Evolutionary conservation across 2,888 invertebrate genomes (phyloP).

Genomic region (Ennomos fuscantarius): DNA sequence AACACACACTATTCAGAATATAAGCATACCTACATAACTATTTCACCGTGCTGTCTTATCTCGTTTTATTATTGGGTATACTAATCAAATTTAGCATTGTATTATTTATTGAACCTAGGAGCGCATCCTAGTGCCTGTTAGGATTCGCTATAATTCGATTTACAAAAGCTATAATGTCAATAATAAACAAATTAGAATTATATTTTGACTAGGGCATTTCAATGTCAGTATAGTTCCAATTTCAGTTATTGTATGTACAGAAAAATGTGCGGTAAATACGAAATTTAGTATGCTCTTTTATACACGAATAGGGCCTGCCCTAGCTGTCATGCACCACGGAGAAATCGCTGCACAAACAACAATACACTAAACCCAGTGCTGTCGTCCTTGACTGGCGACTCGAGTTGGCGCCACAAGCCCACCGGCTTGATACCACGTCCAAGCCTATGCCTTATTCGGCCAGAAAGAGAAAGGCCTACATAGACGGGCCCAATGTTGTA

Average conservation of each 20-base stretch:
- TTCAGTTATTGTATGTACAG: background rate
- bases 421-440: slow-evolving; percentile 43
- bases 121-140: too few relatives aligned
- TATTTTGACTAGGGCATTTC: too few relatives aligned
- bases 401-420: slow-evolving; percentile 62
- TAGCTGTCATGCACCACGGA: slow-evolving; percentile 37
- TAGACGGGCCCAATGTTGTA: slow-evolving; percentile 31
- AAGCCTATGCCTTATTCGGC: slow-evolving; percentile 55
- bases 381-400: slow-evolving; percentile 67
- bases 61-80: slow-evolving; percentile 1
- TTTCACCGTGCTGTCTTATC: slow-evolving; percentile 3
- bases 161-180: too few relatives aligned
- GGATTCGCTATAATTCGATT: too few relatives aligned
- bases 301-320: slow-evolving; percentile 33
- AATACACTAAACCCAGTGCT: slow-evolving; percentile 50
- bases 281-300: slow-evolving; percentile 13
- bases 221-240: too few relatives aligned
- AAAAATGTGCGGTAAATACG: slow-evolving; percentile 6
- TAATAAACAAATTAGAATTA: too few relatives aligned
- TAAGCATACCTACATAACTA: background rate
- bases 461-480: slow-evolving; percentile 44
- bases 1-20: background rate
- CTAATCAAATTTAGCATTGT: slow-evolving; percentile 16
- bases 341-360: slow-evolving; percentile 45
- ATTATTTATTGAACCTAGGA: slow-evolving; percentile 25